Base-by-base conservation (phyloP, 1,140 invertebrate species). In the Drosophila neocordata region DNA sequence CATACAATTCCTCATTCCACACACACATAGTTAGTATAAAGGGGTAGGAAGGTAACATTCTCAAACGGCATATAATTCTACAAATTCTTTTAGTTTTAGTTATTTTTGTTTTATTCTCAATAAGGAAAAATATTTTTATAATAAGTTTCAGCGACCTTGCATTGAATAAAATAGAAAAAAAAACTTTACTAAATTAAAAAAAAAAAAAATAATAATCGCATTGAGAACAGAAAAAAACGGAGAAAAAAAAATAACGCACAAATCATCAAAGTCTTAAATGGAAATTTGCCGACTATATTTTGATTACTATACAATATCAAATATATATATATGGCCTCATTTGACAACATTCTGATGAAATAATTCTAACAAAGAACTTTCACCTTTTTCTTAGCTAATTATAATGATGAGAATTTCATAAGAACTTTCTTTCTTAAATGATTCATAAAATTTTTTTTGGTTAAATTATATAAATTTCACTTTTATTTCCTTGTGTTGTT, bases 371-470 rank as follows among this genome's bases (percentile, higher is more conserved):
- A 61, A 72, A 67, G 52, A 73, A 81, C 79, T 81, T 81, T 81
- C 78, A 57, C 73, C 53, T 53, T 52, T 52, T 24, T 13, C 5
- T 6, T n/a, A 4, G 15, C 69, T 73, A 58, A 58, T 69, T 53
- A 61, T 56, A 64, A 44, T 58, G 38, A 6, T 31, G 27, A 31
- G 2, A 65, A 61, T 52, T 59, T 60, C n/a, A 53, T 9, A 34
- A 68, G 72, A 74, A 75, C 72, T 75, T 75, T 75, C 72, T 75
- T 75, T 75, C 71, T 38, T 51, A 65, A 37, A 62, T 75, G 72
- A 62, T 51, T 60, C 58, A 60, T 22, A n/a, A n/a, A n/a, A n/a
- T n/a, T n/a, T n/a, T n/a, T n/a, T n/a, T n/a, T n/a, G n/a, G n/a
- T n/a, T n/a, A n/a, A n/a, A n/a, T n/a, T n/a, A n/a, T n/a, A n/a